These are phyloP conservation scores for Drosophila rhopaloa DNA, from an alignment of 1,140 invertebrate species.

Conservation along the genomic window DNA sequence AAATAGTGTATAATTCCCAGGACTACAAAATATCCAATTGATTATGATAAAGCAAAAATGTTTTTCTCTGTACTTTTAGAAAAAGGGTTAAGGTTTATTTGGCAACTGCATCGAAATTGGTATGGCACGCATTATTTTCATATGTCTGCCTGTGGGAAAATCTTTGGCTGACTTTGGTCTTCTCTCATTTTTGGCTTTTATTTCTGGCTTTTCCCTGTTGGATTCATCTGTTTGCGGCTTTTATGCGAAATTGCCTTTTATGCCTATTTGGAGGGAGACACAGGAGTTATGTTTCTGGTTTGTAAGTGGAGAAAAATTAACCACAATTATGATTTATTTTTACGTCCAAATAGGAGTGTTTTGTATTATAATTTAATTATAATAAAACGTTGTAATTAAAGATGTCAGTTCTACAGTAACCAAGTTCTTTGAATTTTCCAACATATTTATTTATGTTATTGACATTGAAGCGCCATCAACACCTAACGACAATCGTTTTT, in stretches of 20 bases:
- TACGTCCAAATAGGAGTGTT: not conserved
- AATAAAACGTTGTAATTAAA: not conserved
- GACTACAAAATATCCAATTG: no score
- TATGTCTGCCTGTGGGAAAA: slow-evolving; percentile 68
- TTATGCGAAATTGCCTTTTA: slow-evolving; percentile 77
- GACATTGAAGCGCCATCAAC: not conserved
- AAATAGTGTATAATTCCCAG: no score
- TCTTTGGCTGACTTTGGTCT: slow-evolving; percentile 56
- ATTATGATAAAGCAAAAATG: not conserved
- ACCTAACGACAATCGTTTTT: not conserved
- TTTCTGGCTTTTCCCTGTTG: slow-evolving; percentile 56
- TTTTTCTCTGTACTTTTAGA: slow-evolving; percentile 14
- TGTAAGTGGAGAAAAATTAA: slow-evolving; percentile 11
- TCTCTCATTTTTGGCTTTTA: slow-evolving; percentile 50
- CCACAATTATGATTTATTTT: slow-evolving; percentile 17
- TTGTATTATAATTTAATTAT: not conserved
- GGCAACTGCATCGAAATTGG: slow-evolving; percentile 58
- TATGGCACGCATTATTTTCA: slow-evolving; percentile 71
- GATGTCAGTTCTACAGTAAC: not conserved
- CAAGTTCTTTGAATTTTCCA: no score
- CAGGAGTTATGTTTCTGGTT: slow-evolving; percentile 15
- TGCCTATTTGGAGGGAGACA: not conserved
- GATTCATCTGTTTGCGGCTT: slow-evolving; percentile 76
- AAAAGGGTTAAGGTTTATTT: not conserved
- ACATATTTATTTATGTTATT: not conserved